A percentile compares a stretch with the other conserved stretches of the same genome.
Conservation (phyloP, 2,888 invertebrate species). For the Ryuthela nishihirai region DNA sequence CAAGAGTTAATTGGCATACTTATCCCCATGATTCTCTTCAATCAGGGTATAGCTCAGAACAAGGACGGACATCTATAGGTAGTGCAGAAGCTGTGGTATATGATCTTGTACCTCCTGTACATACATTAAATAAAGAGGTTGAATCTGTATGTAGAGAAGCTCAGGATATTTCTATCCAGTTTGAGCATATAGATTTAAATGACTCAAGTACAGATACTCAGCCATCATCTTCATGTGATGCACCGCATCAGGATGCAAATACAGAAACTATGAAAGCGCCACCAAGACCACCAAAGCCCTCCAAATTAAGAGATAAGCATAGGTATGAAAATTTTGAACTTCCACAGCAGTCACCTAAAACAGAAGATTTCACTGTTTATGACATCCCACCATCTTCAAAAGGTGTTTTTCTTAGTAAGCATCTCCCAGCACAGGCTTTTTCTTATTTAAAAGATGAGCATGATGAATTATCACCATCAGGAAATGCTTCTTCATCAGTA, state of each 20-base stretch:
- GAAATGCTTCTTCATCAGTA: slow-evolving; percentile 4
- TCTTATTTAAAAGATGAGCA: slow-evolving; percentile 17
- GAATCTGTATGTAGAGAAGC: slow-evolving; percentile 10
- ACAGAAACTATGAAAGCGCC: slow-evolving; percentile 52
- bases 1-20: slow-evolving; percentile 42
- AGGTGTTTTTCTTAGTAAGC: slow-evolving; percentile 10
- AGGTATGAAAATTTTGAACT: slow-evolving; percentile 33
- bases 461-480: slow-evolving; percentile 14
- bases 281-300: slow-evolving; percentile 72
- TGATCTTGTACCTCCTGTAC: slow-evolving; percentile 25
- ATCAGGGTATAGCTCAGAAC: slow-evolving; percentile 15
- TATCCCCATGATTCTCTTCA: slow-evolving; percentile 38
- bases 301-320: slow-evolving; percentile 55
- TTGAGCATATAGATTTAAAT: slow-evolving; percentile 13
- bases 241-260: background rate
- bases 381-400: slow-evolving; percentile 27
- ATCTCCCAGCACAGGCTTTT: slow-evolving; percentile 5
- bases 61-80: slow-evolving; percentile 9
- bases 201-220: no score
- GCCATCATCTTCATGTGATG: background rate
- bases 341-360: slow-evolving; percentile 13
- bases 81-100: slow-evolving; percentile 14
- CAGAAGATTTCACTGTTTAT: slow-evolving; percentile 18
- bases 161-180: slow-evolving; percentile 15
- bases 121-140: slow-evolving; percentile 11